Conservation (phyloP, 2,888 invertebrate species). For the Drosophila tanythrix region DNA sequence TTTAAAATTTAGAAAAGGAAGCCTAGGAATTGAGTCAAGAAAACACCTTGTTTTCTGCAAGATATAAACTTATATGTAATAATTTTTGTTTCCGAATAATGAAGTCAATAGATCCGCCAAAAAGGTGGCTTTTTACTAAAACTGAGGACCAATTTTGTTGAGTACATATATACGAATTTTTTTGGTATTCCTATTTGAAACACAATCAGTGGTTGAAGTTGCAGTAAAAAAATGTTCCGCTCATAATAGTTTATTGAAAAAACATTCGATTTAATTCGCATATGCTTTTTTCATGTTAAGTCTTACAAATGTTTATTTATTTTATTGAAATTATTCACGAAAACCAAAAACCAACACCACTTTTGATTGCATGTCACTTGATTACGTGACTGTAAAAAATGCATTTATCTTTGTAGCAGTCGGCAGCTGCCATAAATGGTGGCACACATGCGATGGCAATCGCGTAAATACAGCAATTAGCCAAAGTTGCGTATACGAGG, state of each 20-base stretch:
- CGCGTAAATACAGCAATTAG: slow-evolving; percentile 61
- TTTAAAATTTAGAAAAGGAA: not conserved
- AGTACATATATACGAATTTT: not conserved
- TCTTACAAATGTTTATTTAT: not conserved
- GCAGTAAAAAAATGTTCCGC: not conserved
- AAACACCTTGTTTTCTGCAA: not conserved
- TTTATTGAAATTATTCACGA: slow-evolving; percentile 12
- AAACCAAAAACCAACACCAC: not conserved
- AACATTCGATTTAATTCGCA: not conserved
- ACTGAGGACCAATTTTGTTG: no score
- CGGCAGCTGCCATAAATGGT: slow-evolving; percentile 40
- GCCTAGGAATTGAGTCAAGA: not conserved
- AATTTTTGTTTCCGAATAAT: not conserved
- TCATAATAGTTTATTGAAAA: not conserved
- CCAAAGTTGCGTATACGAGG: slow-evolving; percentile 59
- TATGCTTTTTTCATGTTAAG: not conserved
- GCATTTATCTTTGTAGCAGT: slow-evolving; percentile 49
- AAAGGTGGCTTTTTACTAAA: not conserved
- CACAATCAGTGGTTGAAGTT: not conserved
- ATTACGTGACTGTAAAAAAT: slow-evolving; percentile 41
- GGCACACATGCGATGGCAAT: slow-evolving; percentile 54
- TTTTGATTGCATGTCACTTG: slow-evolving; percentile 27
- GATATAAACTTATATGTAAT: not conserved
- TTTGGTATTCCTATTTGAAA: not conserved
- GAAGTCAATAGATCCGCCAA: not conserved